A percentile compares a stretch with the other conserved stretches of the same genome.
Conservation (phyloP, 2,113 vertebrate genomes). For the Lampris megalopsis region DNA sequence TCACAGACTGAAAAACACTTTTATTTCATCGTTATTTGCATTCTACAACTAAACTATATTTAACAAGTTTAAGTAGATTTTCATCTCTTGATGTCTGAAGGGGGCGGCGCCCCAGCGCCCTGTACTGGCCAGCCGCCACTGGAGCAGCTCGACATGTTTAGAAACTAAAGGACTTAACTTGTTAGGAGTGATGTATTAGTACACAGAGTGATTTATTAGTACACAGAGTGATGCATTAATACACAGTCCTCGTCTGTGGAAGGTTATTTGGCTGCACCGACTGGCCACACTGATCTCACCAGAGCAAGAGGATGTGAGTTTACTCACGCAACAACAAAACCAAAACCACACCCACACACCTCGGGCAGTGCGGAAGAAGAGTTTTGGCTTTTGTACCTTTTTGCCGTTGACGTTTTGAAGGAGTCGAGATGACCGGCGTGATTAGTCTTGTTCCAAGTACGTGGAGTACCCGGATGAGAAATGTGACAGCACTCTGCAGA, state of each 20-base stretch:
- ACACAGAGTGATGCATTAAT: not conserved
- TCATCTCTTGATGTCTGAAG: no score
- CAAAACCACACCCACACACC: conserved; percentile 57
- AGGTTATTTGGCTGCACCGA: conserved; percentile 44
- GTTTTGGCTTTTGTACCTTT: conserved; percentile 29
- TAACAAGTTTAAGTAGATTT: no score
- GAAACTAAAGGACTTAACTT: not conserved
- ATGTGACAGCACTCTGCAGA: conserved; percentile 15
- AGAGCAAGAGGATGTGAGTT: conserved; percentile 65
- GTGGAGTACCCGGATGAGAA: not conserved
- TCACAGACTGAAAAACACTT: no score
- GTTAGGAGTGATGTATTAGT: conserved; percentile 29
- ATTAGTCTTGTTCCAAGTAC: conserved; percentile 4
- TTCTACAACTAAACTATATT: no score
- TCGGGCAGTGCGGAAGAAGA: conserved; percentile 33
- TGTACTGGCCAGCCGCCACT: no score
- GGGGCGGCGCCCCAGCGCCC: no score
- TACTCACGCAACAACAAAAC: conserved; percentile 48
- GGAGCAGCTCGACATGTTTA: no score
- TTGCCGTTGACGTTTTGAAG: conserved; percentile 34
- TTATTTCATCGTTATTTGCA: no score
- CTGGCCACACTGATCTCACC: conserved; percentile 68
- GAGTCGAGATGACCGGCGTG: not conserved
- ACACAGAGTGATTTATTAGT: conserved; percentile 29
- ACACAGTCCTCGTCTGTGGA: conserved; percentile 54